Conservation (phyloP, 2,113 vertebrate genomes). For the Struthidea cinerea region DNA sequence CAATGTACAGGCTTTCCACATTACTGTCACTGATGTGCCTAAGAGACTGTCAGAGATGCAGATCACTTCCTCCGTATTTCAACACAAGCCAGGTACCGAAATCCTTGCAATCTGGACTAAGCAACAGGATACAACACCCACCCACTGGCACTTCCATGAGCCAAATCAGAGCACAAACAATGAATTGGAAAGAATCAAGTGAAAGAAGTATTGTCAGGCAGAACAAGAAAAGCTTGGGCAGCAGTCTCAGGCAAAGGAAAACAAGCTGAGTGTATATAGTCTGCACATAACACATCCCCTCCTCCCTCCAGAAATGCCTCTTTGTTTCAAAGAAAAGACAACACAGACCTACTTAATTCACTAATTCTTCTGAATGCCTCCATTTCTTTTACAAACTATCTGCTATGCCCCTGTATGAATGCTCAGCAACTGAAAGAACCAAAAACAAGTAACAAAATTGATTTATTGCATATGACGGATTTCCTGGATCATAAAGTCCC, state of each 20-base stretch:
- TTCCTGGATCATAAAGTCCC: neutral
- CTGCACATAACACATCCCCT: neutral
- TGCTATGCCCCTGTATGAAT: neutral
- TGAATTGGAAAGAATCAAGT: slow-evolving; percentile 7
- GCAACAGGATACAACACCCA: neutral
- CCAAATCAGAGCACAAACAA: slow-evolving; percentile 24
- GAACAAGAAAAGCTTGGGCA: slow-evolving; percentile 41
- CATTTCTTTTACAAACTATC: slow-evolving; percentile 28
- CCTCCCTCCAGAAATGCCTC: neutral
- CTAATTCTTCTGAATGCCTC: slow-evolving; percentile 24
- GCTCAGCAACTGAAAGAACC: neutral
- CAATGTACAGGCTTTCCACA: neutral
- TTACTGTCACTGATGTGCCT: neutral
- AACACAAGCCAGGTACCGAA: neutral
- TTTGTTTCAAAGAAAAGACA: slow-evolving; percentile 20
- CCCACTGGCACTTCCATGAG: neutral
- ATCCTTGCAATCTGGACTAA: neutral
- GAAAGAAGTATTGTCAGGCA: slow-evolving; percentile 36
- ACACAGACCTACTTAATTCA: slow-evolving; percentile 36
- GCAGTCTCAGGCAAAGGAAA: slow-evolving; percentile 25
- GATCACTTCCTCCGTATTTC: neutral
- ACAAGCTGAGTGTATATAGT: slow-evolving; percentile 20
- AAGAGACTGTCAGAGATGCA: neutral
- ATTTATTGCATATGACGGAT: neutral
- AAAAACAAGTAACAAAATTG: neutral